Evolutionary conservation across 2,113 vertebrate species (phyloP).

Genomic region (Nymphicus hollandicus): DNA sequence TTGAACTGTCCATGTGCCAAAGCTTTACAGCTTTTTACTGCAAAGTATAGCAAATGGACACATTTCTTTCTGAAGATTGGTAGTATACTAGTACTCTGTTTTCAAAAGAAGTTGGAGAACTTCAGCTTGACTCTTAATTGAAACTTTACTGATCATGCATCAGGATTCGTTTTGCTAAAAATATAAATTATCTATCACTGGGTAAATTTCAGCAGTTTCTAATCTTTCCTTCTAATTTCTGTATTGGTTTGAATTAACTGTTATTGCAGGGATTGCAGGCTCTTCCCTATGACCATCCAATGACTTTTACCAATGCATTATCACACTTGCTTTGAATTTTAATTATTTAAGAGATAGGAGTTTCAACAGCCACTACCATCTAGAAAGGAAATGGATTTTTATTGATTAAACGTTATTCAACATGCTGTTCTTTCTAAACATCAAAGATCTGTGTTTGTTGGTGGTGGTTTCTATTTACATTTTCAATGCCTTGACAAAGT

Average conservation of each 20-base stretch:
- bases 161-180: slow-evolving; percentile 35
- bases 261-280: slow-evolving; percentile 43
- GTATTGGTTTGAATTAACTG: slow-evolving; percentile 61
- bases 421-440: neutral
- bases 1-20: neutral
- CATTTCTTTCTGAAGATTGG: neutral
- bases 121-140: neutral
- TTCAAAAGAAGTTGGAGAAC: neutral
- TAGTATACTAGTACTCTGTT: neutral
- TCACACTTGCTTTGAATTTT: slow-evolving; percentile 49
- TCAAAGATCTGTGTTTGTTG: neutral
- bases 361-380: neutral
- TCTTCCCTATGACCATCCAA: slow-evolving; percentile 21
- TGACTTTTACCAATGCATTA: slow-evolving; percentile 29
- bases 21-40: neutral
- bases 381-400: neutral
- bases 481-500: neutral
- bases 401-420: neutral
- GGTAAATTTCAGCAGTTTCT: slow-evolving; percentile 56
- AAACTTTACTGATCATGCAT: neutral
- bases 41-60: neutral
- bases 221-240: slow-evolving; percentile 45
- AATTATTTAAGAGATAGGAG: neutral
- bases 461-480: neutral
- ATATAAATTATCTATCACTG: slow-evolving; percentile 22